Conservation (phyloP, 2,797 vertebrate species). For the Pipistrellus kuhlii region DNA sequence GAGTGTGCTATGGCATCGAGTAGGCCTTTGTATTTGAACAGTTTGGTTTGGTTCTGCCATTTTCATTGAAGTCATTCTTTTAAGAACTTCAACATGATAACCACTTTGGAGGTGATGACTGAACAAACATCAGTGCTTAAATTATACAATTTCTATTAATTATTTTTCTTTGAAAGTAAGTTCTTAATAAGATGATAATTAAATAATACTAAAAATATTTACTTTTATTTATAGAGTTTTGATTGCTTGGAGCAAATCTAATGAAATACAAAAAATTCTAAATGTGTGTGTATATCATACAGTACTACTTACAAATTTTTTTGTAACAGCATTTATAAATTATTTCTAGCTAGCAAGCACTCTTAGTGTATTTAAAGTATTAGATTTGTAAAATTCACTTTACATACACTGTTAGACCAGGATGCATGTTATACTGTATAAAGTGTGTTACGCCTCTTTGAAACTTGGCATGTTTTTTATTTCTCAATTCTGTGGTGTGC, state of each 20-base stretch:
- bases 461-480: constrained; percentile 11
- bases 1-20: not conserved
- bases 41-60: constrained; percentile 8
- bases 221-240: constrained; percentile 54
- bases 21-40: constrained; percentile 38
- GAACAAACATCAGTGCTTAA: constrained; percentile 20
- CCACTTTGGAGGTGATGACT: not conserved
- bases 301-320: not conserved
- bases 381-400: constrained; percentile 56
- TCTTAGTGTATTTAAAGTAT: constrained; percentile 40
- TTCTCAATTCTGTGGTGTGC: constrained; percentile 41
- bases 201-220: constrained; percentile 27
- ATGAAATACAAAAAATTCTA: not conserved
- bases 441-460: not conserved
- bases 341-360: constrained; percentile 36
- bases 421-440: not conserved
- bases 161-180: constrained; percentile 35
- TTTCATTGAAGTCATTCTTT: constrained; percentile 21
- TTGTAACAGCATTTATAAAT: constrained; percentile 40
- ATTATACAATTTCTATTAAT: constrained; percentile 14
- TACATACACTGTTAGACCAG: not conserved
- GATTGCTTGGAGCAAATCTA: constrained; percentile 42
- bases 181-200: constrained; percentile 47
- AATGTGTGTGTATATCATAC: not conserved
- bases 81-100: not conserved